A percentile compares a stretch with the other conserved stretches of the same genome.
Conservation (phyloP, 2,113 vertebrate species). For the Octodon degus region DNA sequence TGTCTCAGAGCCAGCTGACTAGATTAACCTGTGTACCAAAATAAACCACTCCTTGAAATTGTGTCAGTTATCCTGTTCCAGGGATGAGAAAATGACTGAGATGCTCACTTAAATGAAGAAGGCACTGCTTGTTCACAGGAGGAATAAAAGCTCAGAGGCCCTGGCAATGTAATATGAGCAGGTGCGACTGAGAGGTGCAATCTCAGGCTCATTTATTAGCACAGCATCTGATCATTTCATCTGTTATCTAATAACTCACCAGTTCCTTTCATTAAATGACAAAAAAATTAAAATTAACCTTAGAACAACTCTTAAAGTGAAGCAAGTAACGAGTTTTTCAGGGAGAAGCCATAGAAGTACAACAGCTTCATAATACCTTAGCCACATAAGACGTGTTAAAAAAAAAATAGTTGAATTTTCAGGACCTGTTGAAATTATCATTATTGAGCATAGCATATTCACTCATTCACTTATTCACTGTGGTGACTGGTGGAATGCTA, state of each 20-base stretch:
- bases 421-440: background rate
- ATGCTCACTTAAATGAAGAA: background rate
- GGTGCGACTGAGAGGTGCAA: background rate
- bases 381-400: background rate
- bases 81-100: background rate
- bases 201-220: background rate
- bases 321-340: background rate
- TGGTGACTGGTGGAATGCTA: background rate
- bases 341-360: background rate
- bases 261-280: background rate
- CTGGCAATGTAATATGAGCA: background rate
- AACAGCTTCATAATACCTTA: background rate
- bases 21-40: background rate
- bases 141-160: background rate
- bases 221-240: background rate
- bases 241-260: background rate
- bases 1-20: background rate
- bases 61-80: background rate
- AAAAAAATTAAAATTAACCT: background rate
- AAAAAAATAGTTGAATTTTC: background rate
- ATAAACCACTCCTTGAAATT: background rate
- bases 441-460: background rate
- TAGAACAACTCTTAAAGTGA: background rate
- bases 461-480: background rate
- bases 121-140: background rate